Conservation (phyloP, 1,140 invertebrate species). For the Venustaconcha ellipsiformis region DNA sequence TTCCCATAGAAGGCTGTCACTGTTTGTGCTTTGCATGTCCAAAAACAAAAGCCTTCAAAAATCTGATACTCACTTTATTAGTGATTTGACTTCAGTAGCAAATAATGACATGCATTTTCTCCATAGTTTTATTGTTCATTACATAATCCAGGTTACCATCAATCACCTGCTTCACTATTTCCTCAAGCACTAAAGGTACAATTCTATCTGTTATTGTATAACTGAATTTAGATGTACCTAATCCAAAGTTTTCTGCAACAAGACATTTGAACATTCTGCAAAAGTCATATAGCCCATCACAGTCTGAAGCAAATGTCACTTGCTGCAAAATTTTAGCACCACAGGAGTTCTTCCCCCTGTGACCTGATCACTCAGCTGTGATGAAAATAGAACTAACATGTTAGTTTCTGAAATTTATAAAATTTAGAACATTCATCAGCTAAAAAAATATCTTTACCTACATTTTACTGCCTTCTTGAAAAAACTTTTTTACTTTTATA, state of each 20-base stretch:
- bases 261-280: constrained; percentile 17
- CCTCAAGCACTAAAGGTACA: constrained; percentile 10
- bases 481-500: too few relatives aligned
- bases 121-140: constrained; percentile 13
- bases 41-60: constrained; percentile 22
- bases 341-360: constrained; percentile 1
- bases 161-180: constrained; percentile 21
- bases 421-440: too few relatives aligned
- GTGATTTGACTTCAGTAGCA: constrained; percentile 14
- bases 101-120: constrained; percentile 13
- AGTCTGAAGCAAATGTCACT: constrained; percentile 19
- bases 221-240: too few relatives aligned
- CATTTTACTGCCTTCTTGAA: too few relatives aligned
- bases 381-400: too few relatives aligned
- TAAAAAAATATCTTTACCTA: too few relatives aligned
- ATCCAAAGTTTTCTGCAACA: constrained; percentile 10
- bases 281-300: constrained; percentile 15
- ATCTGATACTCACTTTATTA: constrained; percentile 6
- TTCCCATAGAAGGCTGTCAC: neutral
- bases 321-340: constrained; percentile 20
- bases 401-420: too few relatives aligned
- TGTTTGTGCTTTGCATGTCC: constrained; percentile 23
- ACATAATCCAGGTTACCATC: constrained; percentile 15
- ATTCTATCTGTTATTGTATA: constrained; percentile 18
- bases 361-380: too few relatives aligned